A percentile compares a stretch with the other conserved stretches of the same genome.
These are phyloP conservation scores for Copidosoma floridanum DNA, from an alignment of 1,140 invertebrate genomes.

Conservation along the genomic window DNA sequence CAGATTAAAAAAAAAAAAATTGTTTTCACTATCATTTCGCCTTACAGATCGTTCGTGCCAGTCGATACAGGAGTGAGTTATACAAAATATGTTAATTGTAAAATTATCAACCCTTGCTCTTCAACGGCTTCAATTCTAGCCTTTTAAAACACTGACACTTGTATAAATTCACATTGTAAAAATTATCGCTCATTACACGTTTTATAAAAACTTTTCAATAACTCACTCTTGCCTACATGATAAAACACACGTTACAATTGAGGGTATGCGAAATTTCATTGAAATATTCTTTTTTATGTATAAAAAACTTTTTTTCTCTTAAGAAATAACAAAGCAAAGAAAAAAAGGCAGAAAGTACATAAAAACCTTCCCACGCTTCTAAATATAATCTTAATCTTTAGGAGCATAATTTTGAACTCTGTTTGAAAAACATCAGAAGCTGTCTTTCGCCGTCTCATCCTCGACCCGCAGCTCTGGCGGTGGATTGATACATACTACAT, in stretches of 20 bases:
- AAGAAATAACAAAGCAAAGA: neutral
- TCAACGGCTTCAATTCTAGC: neutral
- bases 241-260: neutral
- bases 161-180: too few relatives aligned
- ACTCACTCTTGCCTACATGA: slow-evolving; percentile 10
- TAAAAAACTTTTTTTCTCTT: neutral
- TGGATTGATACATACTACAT: slow-evolving; percentile 26
- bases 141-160: too few relatives aligned
- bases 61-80: slow-evolving; percentile 15
- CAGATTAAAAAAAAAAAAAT: too few relatives aligned
- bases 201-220: slow-evolving; percentile 17
- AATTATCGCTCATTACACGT: too few relatives aligned
- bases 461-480: slow-evolving; percentile 39
- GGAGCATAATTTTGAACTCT: slow-evolving; percentile 40
- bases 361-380: neutral
- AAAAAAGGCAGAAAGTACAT: neutral
- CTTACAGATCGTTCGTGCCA: neutral
- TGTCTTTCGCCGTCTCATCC: slow-evolving; percentile 49
- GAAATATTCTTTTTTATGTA: neutral
- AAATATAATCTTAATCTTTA: slow-evolving; percentile 17
- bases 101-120: neutral
- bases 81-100: slow-evolving; percentile 9
- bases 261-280: neutral
- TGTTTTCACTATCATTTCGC: neutral
- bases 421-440: slow-evolving; percentile 49